A percentile compares a stretch with the other conserved stretches of the same genome.
Evolutionary conservation across 2,113 vertebrate genomes (phyloP).

Genomic region (Clinocottus analis): DNA sequence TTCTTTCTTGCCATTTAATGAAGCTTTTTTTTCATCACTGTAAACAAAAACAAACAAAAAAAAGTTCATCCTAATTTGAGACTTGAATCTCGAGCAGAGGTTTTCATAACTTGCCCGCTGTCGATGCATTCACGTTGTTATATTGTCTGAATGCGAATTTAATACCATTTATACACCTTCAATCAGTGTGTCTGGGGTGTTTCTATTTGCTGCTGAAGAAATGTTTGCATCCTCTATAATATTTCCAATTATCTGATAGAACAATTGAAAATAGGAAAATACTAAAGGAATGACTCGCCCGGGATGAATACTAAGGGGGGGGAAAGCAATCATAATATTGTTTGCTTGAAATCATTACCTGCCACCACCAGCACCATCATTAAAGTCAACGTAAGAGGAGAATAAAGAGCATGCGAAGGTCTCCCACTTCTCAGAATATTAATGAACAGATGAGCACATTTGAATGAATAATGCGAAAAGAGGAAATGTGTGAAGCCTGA

Average conservation of each 20-base stretch:
- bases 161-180: constrained; percentile 29
- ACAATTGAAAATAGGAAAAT: constrained; percentile 47
- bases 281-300: constrained; percentile 8
- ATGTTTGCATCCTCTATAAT: constrained; percentile 40
- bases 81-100: constrained; percentile 7
- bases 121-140: constrained; percentile 12
- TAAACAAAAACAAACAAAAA: constrained; percentile 16
- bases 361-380: constrained; percentile 35
- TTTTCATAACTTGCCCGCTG: constrained; percentile 18
- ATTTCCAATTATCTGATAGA: constrained; percentile 52
- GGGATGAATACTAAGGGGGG: constrained; percentile 19
- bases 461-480: constrained; percentile 49
- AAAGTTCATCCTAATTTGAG: constrained; percentile 16
- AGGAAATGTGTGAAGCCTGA: constrained; percentile 34
- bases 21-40: constrained; percentile 34
- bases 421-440: constrained; percentile 37
- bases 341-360: constrained; percentile 57
- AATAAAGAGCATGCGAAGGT: constrained; percentile 31
- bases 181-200: constrained; percentile 40
- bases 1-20: constrained; percentile 51
- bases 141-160: constrained; percentile 24
- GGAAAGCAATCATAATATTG: constrained; percentile 27
- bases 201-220: constrained; percentile 26
- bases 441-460: constrained; percentile 50
- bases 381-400: constrained; percentile 17